Conservation (phyloP, 2,888 invertebrate genomes). For the Cremastinae sp. region DNA sequence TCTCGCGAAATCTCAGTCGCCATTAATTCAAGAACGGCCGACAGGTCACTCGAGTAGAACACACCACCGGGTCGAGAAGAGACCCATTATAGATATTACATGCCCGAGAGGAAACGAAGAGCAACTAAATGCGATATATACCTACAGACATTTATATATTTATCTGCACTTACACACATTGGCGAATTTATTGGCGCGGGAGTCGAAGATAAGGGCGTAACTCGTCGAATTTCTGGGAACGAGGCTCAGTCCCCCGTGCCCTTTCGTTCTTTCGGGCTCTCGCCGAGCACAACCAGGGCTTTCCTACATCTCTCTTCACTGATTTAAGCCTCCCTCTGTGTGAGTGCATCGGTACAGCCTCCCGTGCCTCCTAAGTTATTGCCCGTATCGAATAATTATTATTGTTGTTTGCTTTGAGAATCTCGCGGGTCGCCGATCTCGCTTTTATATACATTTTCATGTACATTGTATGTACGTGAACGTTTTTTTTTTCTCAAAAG, state of each 20-base stretch:
- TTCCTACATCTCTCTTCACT: background rate
- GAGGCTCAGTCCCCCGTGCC: background rate
- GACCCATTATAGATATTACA: slow-evolving; percentile 79
- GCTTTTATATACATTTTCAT: slow-evolving; percentile 30
- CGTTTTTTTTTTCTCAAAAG: no score
- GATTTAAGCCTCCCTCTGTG: slow-evolving; percentile 45
- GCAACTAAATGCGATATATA: slow-evolving; percentile 38
- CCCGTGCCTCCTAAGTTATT: slow-evolving; percentile 71
- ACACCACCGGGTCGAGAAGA: slow-evolving; percentile 54
- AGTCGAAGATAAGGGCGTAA: slow-evolving; percentile 18
- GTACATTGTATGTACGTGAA: slow-evolving; percentile 20
- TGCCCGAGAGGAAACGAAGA: slow-evolving; percentile 65
- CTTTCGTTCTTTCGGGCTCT: background rate
- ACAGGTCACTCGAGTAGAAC: slow-evolving; percentile 80
- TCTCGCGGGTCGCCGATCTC: slow-evolving; percentile 66
- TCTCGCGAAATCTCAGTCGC: slow-evolving; percentile 78
- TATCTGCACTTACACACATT: background rate
- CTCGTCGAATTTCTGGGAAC: background rate
- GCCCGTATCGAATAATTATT: slow-evolving; percentile 79
- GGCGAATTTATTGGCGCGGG: no score
- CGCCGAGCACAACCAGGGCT: background rate
- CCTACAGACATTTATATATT: background rate
- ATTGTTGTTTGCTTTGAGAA: slow-evolving; percentile 80
- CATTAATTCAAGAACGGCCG: slow-evolving; percentile 78
- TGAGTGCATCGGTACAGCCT: slow-evolving; percentile 51